Conservation (phyloP, 2,797 vertebrate genomes). For the Rhadinocentrus ornatus region DNA sequence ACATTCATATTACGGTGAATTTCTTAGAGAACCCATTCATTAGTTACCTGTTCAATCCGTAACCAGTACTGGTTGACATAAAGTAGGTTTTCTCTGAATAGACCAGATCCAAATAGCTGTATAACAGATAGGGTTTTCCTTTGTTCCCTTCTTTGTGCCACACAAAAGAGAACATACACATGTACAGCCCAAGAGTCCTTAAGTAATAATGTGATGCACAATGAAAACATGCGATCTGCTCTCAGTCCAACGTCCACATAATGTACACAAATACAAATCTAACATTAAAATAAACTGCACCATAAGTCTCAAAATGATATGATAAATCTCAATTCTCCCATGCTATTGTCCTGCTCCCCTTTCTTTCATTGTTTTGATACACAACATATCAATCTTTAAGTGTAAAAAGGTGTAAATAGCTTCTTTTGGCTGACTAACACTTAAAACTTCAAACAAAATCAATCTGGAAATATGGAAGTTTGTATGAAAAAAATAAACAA, state of each 20-base stretch:
- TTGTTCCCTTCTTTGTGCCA: neutral
- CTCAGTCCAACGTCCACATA: conserved; percentile 29
- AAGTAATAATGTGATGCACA: conserved; percentile 36
- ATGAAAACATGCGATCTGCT: conserved; percentile 44
- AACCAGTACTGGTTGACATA: neutral
- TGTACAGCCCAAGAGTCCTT: conserved; percentile 3
- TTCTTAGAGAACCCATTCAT: neutral
- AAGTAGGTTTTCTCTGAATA: neutral
- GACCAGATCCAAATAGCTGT: neutral
- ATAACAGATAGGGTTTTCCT: too few species aligned
- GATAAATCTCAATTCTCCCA: neutral
- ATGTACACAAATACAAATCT: neutral
- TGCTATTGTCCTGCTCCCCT: neutral
- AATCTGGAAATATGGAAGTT: neutral
- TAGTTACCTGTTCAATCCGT: conserved; percentile 2
- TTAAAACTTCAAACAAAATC: neutral
- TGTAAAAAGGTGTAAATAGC: neutral
- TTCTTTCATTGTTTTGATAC: neutral
- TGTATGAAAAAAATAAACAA: neutral
- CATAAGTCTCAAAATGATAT: neutral
- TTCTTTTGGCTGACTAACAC: neutral
- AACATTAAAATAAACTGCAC: neutral
- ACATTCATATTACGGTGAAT: conserved; percentile 9
- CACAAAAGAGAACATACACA: neutral
- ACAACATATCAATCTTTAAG: neutral